phyloP scores from a whole-genome alignment of 2,113 vertebrate genomes.

The Perca schrenkii region DNA sequence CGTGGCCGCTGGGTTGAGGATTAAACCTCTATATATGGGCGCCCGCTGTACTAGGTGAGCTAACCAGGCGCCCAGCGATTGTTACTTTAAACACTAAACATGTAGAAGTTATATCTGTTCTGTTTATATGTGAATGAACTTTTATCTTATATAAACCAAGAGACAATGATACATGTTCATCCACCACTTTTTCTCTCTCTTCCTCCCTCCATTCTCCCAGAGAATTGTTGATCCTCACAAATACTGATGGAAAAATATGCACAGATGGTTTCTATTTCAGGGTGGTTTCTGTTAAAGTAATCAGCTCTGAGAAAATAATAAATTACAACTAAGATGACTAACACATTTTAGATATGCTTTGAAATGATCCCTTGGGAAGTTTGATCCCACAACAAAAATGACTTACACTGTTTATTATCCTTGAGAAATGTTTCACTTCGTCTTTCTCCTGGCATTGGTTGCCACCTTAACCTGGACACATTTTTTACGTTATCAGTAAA shows the following conservation, averaged over 20 bases:
- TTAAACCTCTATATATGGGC: too few relatives aligned
- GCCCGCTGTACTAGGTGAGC: too few relatives aligned
- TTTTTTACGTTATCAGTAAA: neutral
- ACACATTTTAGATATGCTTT: constrained; percentile 43
- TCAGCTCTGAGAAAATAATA: constrained; percentile 54
- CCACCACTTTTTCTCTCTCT: neutral
- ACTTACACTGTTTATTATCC: neutral
- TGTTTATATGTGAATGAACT: neutral
- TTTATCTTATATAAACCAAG: neutral
- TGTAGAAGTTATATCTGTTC: neutral
- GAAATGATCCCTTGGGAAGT: neutral
- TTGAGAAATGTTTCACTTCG: neutral
- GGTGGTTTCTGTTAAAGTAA: constrained; percentile 46
- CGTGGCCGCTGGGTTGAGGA: too few relatives aligned
- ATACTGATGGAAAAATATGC: constrained; percentile 20
- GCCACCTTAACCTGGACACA: neutral
- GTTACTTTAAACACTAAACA: neutral
- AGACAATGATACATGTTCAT: neutral
- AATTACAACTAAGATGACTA: constrained; percentile 41
- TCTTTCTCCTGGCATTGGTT: constrained; percentile 1
- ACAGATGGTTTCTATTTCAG: constrained; percentile 61
- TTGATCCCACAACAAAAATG: constrained; percentile 14
- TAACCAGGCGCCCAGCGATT: too few relatives aligned
- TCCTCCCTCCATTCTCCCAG: neutral
- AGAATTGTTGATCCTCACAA: constrained; percentile 31